Evolutionary conservation across 2,888 invertebrate species (phyloP), one percentile per base, ranked within the genome.

Genomic region (Agrilus biguttatus): DNA sequence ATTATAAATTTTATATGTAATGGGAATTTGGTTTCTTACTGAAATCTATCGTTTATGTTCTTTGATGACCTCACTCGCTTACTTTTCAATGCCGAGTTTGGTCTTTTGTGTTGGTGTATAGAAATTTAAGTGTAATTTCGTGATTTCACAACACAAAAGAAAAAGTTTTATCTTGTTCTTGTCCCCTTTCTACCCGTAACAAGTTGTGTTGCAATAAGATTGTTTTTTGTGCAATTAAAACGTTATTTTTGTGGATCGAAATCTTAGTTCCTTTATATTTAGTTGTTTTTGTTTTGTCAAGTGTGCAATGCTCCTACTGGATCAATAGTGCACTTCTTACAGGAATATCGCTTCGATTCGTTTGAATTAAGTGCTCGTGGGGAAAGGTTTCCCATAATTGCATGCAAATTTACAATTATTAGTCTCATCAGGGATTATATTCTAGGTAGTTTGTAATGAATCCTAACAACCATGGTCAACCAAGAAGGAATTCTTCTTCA

Each of bases 391-490:
- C 10, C 28, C 28, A 28, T 10, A 37, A 39, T 44, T 39, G 14
- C 40, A 5, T 14, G 36, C 32, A 33, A 37, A 37, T 14, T 38
- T 40, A 6, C 13, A 33, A 21, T 21, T 35, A 32, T 28, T 8
- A 28, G 21, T 37, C 14, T 40, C 13, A 33, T 14, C 19, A 14
- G n/a, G 28, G 33, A 17, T 33, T 37, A 13, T n/a, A 40, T 46
- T 21, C 17, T 39, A 49, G 45, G 40, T 23, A 36, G 38, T 37
- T 12, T 40, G 54, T 50, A 49, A 65, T 66, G 66, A 66, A 65
- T 61, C 57, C 65, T 43, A 65, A 63, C 51, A 65, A 63, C 54
- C 65, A 65, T 54, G 62, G 62, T 51, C 63, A 60, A 51, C 53
- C 61, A 45, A 58, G 63, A 48, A 61, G 63, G 48, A 63, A 62